phyloP scores from a whole-genome alignment of 2,113 vertebrate species.

The Monopterus albus region DNA sequence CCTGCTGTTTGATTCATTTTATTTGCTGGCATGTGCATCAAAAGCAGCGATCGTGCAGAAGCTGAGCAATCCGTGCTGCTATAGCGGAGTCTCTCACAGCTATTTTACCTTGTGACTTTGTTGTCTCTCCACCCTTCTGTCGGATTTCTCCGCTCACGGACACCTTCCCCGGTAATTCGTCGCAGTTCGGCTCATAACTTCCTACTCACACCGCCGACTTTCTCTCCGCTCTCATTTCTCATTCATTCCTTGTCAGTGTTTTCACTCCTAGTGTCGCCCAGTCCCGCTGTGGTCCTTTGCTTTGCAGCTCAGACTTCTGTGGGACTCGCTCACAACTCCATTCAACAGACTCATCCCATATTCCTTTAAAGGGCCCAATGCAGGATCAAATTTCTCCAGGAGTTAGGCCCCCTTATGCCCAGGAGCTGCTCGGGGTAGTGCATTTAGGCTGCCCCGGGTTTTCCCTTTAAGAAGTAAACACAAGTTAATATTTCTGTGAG shows the following conservation, averaged over 20 bases:
- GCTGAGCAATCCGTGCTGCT: background rate
- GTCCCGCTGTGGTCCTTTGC: constrained; percentile 17
- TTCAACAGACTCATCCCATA: constrained; percentile 81
- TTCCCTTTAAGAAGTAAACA: constrained; percentile 62
- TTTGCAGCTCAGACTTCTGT: constrained; percentile 52
- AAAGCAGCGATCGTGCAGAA: background rate
- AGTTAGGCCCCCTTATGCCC: constrained; percentile 67
- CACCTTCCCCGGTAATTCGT: constrained; percentile 61
- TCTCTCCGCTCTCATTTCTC: constrained; percentile 30
- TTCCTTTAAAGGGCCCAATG: constrained; percentile 83
- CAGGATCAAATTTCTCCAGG: constrained; percentile 78
- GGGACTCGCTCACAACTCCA: constrained; percentile 68
- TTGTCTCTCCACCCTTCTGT: constrained; percentile 26
- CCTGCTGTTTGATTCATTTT: background rate
- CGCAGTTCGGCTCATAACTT: constrained; percentile 45
- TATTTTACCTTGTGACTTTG: constrained; percentile 73
- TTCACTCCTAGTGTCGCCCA: background rate
- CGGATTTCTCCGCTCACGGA: constrained; percentile 55
- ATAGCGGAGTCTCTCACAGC: constrained; percentile 1
- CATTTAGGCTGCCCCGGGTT: constrained; percentile 61
- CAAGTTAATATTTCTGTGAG: constrained; percentile 17
- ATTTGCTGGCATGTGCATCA: background rate
- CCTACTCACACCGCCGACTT: constrained; percentile 11
- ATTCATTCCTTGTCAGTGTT: constrained; percentile 36
- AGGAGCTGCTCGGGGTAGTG: constrained; percentile 74